A percentile compares a stretch with the other conserved stretches of the same genome.
Conservation (phyloP, 1,140 invertebrate genomes). For the Drosophila eugracilis region DNA sequence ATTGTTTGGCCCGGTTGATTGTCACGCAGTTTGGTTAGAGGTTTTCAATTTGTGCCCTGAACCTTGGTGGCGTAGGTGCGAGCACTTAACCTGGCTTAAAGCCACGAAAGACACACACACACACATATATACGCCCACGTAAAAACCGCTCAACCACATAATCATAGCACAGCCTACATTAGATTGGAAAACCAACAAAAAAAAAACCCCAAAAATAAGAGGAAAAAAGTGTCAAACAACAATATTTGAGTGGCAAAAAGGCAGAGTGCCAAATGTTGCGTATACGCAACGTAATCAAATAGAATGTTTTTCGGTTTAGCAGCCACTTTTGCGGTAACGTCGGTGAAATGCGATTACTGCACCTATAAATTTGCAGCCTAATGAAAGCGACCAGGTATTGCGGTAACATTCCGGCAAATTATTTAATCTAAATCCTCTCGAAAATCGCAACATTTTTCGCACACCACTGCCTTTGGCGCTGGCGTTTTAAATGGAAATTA, state of each 20-base stretch:
- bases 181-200: slow-evolving; percentile 20
- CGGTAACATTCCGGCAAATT: slow-evolving; percentile 18
- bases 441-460: slow-evolving; percentile 39
- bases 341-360: slow-evolving; percentile 44
- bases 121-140: slow-evolving; percentile 1
- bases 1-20: slow-evolving; percentile 55
- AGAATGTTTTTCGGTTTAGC: slow-evolving; percentile 62
- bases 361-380: slow-evolving; percentile 38
- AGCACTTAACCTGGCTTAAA: slow-evolving; percentile 58
- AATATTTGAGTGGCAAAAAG: slow-evolving; percentile 43
- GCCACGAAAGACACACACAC: not conserved
- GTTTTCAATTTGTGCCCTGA: slow-evolving; percentile 56
- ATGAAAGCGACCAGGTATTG: slow-evolving; percentile 28
- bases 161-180: slow-evolving; percentile 50
- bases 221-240: slow-evolving; percentile 17
- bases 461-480: slow-evolving; percentile 35
- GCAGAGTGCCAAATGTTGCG: slow-evolving; percentile 61
- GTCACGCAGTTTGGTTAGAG: slow-evolving; percentile 40
- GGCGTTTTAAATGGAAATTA: slow-evolving; percentile 45
- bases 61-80: slow-evolving; percentile 41
- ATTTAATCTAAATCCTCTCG: slow-evolving; percentile 20
- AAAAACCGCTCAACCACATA: slow-evolving; percentile 48
- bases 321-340: slow-evolving; percentile 39
- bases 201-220: not conserved
- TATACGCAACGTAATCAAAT: slow-evolving; percentile 76